Evolutionary conservation across 2,888 invertebrate genomes (phyloP).

Genomic region (Microdon myrmicae): DNA sequence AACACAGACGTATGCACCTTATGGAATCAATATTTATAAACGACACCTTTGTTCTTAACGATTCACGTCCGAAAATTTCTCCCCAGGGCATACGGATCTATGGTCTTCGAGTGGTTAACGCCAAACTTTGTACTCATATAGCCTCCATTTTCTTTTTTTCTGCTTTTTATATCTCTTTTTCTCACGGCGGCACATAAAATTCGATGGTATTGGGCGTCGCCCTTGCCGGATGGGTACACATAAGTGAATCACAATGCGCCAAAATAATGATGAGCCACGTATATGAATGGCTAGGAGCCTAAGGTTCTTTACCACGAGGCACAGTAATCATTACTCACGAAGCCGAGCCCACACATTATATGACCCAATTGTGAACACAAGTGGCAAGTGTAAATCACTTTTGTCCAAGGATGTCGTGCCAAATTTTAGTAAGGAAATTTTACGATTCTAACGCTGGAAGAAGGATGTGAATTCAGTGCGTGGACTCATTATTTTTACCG

Average conservation of each 20-base stretch:
- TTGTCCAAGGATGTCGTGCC: conserved; percentile 29
- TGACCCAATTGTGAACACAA: conserved; percentile 48
- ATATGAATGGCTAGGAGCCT: conserved; percentile 3
- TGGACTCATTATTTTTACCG: too few relatives aligned
- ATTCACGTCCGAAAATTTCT: too few relatives aligned
- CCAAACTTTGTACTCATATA: conserved; percentile 50
- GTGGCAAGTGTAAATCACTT: conserved; percentile 52
- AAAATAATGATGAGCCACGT: conserved; percentile 33
- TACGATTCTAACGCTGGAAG: conserved; percentile 27
- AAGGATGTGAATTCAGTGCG: too few relatives aligned
- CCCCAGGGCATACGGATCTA: conserved; percentile 1
- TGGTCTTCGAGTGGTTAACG: conserved; percentile 20
- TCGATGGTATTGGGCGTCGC: background rate
- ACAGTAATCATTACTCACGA: conserved; percentile 24
- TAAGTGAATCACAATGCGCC: conserved; percentile 7
- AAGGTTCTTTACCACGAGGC: too few relatives aligned
- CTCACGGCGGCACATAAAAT: too few relatives aligned
- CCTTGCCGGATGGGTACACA: conserved; percentile 7
- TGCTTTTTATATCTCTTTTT: conserved; percentile 2
- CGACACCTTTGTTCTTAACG: too few relatives aligned
- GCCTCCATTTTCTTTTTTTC: conserved; percentile 12
- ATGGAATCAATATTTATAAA: too few relatives aligned
- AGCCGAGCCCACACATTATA: conserved; percentile 38
- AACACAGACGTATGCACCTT: too few relatives aligned
- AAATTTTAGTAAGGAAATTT: conserved; percentile 31